Evolutionary conservation across 2,113 vertebrate species (phyloP).

Genomic region (Petrocephalus zakoni): DNA sequence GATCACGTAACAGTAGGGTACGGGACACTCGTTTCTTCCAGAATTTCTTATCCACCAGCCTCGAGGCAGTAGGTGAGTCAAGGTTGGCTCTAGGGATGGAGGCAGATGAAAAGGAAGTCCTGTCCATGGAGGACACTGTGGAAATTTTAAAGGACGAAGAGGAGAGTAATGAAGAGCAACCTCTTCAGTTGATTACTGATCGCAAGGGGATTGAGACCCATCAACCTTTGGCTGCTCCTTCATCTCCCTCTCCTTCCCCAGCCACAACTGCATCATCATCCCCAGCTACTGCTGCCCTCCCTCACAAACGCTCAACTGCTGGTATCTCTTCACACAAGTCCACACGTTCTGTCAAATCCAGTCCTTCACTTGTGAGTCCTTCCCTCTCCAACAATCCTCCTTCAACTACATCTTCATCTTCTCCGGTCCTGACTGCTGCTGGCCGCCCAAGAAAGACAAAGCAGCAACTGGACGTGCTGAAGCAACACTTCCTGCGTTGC

Average conservation of each 20-base stretch:
- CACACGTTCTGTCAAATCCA: slow-evolving; percentile 45
- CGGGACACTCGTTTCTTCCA: slow-evolving; percentile 60
- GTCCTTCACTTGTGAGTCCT: slow-evolving; percentile 27
- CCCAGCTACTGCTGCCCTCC: slow-evolving; percentile 32
- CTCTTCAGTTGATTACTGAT: slow-evolving; percentile 48
- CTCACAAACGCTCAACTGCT: slow-evolving; percentile 49
- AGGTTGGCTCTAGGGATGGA: slow-evolving; percentile 19
- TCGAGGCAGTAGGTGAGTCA: slow-evolving; percentile 58
- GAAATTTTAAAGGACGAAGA: slow-evolving; percentile 31
- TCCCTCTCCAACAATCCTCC: slow-evolving; percentile 35
- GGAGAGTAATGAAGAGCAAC: slow-evolving; percentile 47
- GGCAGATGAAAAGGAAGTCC: slow-evolving; percentile 36
- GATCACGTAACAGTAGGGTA: slow-evolving; percentile 43
- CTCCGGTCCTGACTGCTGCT: slow-evolving; percentile 58
- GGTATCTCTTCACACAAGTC: slow-evolving; percentile 51
- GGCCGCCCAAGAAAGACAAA: slow-evolving; percentile 78
- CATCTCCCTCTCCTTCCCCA: slow-evolving; percentile 34
- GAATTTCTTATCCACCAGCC: slow-evolving; percentile 60
- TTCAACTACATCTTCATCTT: slow-evolving; percentile 44
- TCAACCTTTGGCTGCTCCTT: slow-evolving; percentile 31
- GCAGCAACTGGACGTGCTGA: slow-evolving; percentile 77
- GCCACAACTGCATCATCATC: slow-evolving; percentile 44
- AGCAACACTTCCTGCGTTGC: slow-evolving; percentile 76
- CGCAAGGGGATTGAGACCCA: slow-evolving; percentile 44
- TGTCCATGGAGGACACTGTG: slow-evolving; percentile 31